Base-by-base conservation (phyloP, 2,113 vertebrate species). In the Thamnophis sirtalis region DNA sequence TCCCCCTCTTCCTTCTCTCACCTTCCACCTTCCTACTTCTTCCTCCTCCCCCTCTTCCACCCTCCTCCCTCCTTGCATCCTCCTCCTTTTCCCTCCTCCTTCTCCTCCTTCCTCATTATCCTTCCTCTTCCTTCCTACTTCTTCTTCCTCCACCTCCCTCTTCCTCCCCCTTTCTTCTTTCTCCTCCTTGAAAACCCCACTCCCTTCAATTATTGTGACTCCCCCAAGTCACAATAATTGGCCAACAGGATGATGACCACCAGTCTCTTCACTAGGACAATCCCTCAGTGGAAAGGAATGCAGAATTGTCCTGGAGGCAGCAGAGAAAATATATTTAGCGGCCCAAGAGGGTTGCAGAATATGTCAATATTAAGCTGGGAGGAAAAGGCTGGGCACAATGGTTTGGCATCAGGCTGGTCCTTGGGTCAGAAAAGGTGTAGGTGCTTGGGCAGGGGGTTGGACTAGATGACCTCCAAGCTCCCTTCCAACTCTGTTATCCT, bases 71-170 rank as follows among this genome's bases (percentile, higher is more conserved):
- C 68, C 33, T 17, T 33, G n/a, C n/a, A n/a, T n/a, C 68, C 0
- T 15, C n/a, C 1, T 1, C n/a, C n/a, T 28, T 9, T 13, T 5
- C 10, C 15, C 17, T n/a, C 6, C 28, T 11, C 73, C 15, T 17
- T 4, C 3, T 17, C 13, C 6, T 10, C 0, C n/a, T 1, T 38
- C 5, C 3, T 38, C 2, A 10, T 19, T 15, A 13, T 38, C 4
- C 15, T n/a, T 33, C 68, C 5, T 80, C 28, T 17, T 38, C 11
- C 73, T 15, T 21, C 38, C 8, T 2, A 0, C 11, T 13, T 33
- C 33, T 33, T 1, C n/a, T n/a, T 38, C 13, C 7, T 17, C 19
- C 5, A 3, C 33, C 80, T 43, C 3, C 8, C 9, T 21, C 38
- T 13, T 38, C 33, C 38, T 9, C 21, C 6, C 1, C 4, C 33